Conservation (phyloP, 2,113 vertebrate species). For the Chinchilla lanigera region DNA sequence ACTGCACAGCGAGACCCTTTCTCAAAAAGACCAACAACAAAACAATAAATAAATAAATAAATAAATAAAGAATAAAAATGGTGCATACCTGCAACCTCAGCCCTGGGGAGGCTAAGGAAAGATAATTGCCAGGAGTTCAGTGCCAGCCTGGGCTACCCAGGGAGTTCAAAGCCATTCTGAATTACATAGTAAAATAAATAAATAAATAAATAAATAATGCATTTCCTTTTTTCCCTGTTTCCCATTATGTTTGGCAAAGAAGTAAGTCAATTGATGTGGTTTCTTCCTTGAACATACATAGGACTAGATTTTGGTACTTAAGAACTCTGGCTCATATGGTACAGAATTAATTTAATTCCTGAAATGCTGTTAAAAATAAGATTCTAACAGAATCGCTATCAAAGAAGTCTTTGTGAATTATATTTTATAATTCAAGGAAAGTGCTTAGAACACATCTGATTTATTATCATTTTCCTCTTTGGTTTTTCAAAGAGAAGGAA, state of each 20-base stretch:
- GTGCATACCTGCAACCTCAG: too few relatives aligned
- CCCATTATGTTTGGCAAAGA: background rate
- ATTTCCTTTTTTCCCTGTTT: background rate
- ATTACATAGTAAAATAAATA: background rate
- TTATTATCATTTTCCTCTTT: slow-evolving; percentile 19
- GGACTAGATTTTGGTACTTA: background rate
- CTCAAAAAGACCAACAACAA: too few relatives aligned
- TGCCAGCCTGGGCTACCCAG: background rate
- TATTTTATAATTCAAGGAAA: slow-evolving; percentile 35
- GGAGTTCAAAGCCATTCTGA: background rate
- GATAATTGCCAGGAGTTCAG: background rate
- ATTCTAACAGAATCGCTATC: background rate
- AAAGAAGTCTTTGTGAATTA: background rate
- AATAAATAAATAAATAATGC: background rate
- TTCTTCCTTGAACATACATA: background rate
- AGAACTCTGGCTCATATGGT: background rate
- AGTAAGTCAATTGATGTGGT: background rate
- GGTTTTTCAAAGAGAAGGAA: background rate
- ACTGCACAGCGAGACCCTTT: too few relatives aligned
- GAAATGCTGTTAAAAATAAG: background rate
- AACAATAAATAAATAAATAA: too few relatives aligned
- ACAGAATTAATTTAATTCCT: background rate
- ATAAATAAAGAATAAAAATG: too few relatives aligned
- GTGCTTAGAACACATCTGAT: background rate
- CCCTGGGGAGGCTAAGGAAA: background rate